phyloP scores from a whole-genome alignment of 1,140 invertebrate genomes.

The Lerema accius region DNA sequence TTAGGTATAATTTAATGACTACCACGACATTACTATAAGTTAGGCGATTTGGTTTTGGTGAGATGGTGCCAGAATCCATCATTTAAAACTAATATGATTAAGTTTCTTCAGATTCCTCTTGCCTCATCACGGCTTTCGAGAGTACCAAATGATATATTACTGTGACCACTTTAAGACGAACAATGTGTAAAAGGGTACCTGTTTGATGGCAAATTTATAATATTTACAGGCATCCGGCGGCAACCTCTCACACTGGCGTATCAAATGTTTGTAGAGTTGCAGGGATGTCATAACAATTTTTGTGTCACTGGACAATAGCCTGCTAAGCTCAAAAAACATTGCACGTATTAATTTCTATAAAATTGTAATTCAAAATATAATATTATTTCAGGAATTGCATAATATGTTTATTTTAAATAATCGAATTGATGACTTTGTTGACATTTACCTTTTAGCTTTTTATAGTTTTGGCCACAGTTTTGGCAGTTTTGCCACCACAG shows the following conservation, averaged over 20 bases:
- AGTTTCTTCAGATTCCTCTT: too few species aligned
- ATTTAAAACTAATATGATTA: too few species aligned
- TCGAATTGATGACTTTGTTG: too few species aligned
- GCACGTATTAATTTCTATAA: conserved; percentile 32
- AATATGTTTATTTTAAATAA: conserved; percentile 4
- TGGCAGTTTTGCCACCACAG: too few species aligned
- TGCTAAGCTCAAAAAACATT: conserved; percentile 48
- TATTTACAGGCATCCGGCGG: conserved; percentile 78
- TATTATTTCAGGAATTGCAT: conserved; percentile 12
- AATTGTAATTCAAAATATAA: not conserved
- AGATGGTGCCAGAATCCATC: too few species aligned
- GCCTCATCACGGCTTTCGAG: not conserved
- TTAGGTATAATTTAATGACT: too few species aligned
- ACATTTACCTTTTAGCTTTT: too few species aligned
- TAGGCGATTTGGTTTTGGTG: too few species aligned
- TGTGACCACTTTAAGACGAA: not conserved
- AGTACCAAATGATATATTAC: not conserved
- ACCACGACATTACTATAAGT: too few species aligned
- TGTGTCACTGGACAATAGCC: conserved; percentile 50
- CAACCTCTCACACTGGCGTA: conserved; percentile 75
- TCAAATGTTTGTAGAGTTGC: conserved; percentile 71
- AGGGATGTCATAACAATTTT: conserved; percentile 72
- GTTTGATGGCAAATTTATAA: conserved; percentile 76
- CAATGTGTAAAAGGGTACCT: too few species aligned
- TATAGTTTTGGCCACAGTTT: too few species aligned